phyloP scores from a whole-genome alignment of 1,140 invertebrate genomes.

The Panonychus citri region DNA sequence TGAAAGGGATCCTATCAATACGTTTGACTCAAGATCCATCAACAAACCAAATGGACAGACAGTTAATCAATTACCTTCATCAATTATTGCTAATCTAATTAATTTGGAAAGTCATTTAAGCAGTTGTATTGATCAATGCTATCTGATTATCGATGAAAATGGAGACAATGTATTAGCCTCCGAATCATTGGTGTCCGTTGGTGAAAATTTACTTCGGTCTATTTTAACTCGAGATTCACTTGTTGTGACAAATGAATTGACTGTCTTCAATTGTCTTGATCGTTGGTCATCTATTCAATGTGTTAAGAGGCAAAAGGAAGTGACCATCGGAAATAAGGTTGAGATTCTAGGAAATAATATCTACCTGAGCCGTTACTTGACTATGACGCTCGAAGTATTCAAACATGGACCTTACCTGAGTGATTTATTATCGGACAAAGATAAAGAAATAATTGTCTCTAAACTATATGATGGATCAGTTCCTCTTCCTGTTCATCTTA shows the following conservation, averaged over 20 bases:
- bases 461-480: not conserved
- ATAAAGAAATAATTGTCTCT: constrained; percentile 13
- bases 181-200: not conserved
- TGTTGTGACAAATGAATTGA: constrained; percentile 13
- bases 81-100: no score
- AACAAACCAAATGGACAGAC: no score
- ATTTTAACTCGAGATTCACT: constrained; percentile 31
- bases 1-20: no score
- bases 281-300: constrained; percentile 42
- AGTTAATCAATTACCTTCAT: no score
- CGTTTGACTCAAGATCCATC: no score
- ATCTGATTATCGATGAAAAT: constrained; percentile 34
- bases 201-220: constrained; percentile 29
- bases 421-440: constrained; percentile 21
- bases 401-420: constrained; percentile 24
- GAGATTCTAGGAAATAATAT: constrained; percentile 33
- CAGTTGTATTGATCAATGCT: constrained; percentile 26
- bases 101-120: constrained; percentile 10
- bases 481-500: not conserved
- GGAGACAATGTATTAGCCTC: constrained; percentile 23
- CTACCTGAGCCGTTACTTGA: constrained; percentile 37
- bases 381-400: constrained; percentile 36
- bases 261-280: constrained; percentile 17
- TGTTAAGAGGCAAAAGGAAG: constrained; percentile 33
- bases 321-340: constrained; percentile 33